A percentile compares a stretch with the other conserved stretches of the same genome.
These are phyloP conservation scores for Drosophila histrio DNA, from an alignment of 2,888 invertebrate genomes.

Conservation along the genomic window DNA sequence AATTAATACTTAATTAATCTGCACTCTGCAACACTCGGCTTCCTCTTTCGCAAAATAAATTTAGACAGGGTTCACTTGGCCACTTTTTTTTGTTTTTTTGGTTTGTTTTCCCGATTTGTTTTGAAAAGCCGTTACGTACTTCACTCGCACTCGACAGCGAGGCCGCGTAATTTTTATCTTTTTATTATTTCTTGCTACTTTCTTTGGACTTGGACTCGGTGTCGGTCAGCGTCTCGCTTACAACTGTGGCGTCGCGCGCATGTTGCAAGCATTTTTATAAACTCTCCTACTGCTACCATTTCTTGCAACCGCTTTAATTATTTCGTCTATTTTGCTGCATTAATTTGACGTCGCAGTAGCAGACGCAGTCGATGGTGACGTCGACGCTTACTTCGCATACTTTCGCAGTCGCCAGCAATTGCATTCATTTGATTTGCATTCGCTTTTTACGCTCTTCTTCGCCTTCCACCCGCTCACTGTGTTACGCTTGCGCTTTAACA, in stretches of 20 bases:
- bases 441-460: background rate
- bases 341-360: slow-evolving; percentile 53
- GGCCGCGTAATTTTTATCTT: slow-evolving; percentile 23
- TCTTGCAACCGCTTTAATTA: slow-evolving; percentile 63
- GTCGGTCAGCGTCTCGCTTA: slow-evolving; percentile 61
- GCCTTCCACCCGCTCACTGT: slow-evolving; percentile 1
- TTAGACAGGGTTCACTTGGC: slow-evolving; percentile 8
- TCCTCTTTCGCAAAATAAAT: slow-evolving; percentile 36
- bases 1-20: slow-evolving; percentile 47
- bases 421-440: slow-evolving; percentile 40
- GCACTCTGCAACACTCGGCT: slow-evolving; percentile 33
- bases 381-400: background rate
- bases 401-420: slow-evolving; percentile 31
- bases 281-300: slow-evolving; percentile 60
- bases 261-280: slow-evolving; percentile 78
- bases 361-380: background rate
- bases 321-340: slow-evolving; percentile 73
- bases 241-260: slow-evolving; percentile 72
- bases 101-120: slow-evolving; percentile 41
- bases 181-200: slow-evolving; percentile 21
- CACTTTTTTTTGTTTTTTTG: slow-evolving; percentile 11
- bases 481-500: slow-evolving; percentile 39
- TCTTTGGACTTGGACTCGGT: slow-evolving; percentile 32
- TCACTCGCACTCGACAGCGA: background rate
- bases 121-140: slow-evolving; percentile 62